A percentile compares a stretch with the other conserved stretches of the same genome.
Evolutionary conservation across 1,140 invertebrate species (phyloP).

Genomic region (Parapsyche elsis): DNA sequence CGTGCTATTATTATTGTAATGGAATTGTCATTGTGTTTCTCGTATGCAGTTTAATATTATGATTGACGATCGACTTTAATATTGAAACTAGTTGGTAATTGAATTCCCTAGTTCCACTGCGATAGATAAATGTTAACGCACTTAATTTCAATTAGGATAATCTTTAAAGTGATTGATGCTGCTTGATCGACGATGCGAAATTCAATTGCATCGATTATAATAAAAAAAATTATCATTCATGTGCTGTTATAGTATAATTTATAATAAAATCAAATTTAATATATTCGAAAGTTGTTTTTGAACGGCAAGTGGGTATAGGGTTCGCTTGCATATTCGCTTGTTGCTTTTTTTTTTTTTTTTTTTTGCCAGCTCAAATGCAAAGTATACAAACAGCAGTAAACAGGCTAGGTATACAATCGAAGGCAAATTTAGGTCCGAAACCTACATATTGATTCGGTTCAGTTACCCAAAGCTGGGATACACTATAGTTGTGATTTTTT

Average conservation of each 20-base stretch:
- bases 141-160: not conserved
- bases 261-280: too few relatives aligned
- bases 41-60: not conserved
- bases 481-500: not conserved
- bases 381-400: too few relatives aligned
- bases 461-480: not conserved
- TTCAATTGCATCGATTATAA: too few relatives aligned
- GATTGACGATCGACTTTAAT: not conserved
- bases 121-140: not conserved
- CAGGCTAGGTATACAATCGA: not conserved
- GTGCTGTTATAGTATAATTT: too few relatives aligned
- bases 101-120: not conserved
- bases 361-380: too few relatives aligned
- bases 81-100: not conserved
- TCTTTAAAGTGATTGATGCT: not conserved
- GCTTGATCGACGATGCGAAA: not conserved
- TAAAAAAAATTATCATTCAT: too few relatives aligned
- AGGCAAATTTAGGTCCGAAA: constrained; percentile 3
- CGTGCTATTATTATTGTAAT: not conserved
- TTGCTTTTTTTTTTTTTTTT: too few relatives aligned
- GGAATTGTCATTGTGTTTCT: too few relatives aligned
- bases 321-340: too few relatives aligned
- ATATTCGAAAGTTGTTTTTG: too few relatives aligned
- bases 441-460: constrained; percentile 7
- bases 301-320: too few relatives aligned